Evolutionary conservation across 2,113 vertebrate genomes (phyloP).

Genomic region (Oreotragus oreotragus): DNA sequence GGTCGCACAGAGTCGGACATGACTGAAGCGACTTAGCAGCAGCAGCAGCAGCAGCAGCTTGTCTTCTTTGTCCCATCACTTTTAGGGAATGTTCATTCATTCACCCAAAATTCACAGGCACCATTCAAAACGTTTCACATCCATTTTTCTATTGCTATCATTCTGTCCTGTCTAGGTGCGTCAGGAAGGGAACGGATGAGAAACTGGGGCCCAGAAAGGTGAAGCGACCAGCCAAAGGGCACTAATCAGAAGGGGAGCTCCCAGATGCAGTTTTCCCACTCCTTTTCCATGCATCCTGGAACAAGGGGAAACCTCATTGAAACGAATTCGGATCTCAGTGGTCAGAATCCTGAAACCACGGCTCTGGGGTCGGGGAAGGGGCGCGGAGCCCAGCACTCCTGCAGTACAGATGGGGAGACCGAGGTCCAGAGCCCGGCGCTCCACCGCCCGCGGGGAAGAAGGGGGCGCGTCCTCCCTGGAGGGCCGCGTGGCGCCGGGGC

Average conservation of each 20-base stretch:
- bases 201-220: neutral
- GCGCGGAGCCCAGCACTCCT: neutral
- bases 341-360: neutral
- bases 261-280: neutral
- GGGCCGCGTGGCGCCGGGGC: neutral
- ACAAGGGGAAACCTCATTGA: neutral
- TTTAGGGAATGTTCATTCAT: neutral
- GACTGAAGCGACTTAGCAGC: no score
- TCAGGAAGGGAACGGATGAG: neutral
- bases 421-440: neutral
- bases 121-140: neutral
- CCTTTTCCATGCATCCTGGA: neutral
- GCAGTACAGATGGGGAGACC: neutral
- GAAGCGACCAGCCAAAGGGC: neutral
- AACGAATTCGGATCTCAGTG: neutral
- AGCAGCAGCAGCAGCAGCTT: no score
- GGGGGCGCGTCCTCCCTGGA: conserved; percentile 20
- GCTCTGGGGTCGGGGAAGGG: neutral
- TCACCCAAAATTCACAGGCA: neutral
- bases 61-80: neutral
- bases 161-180: neutral
- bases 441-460: neutral
- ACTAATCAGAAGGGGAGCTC: neutral
- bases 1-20: no score
- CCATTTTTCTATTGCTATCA: neutral